Percentiles rank a stretch among this genome's conserved stretches.
Conservation (phyloP, 2,113 vertebrate species). For the Apeltes quadracus region DNA sequence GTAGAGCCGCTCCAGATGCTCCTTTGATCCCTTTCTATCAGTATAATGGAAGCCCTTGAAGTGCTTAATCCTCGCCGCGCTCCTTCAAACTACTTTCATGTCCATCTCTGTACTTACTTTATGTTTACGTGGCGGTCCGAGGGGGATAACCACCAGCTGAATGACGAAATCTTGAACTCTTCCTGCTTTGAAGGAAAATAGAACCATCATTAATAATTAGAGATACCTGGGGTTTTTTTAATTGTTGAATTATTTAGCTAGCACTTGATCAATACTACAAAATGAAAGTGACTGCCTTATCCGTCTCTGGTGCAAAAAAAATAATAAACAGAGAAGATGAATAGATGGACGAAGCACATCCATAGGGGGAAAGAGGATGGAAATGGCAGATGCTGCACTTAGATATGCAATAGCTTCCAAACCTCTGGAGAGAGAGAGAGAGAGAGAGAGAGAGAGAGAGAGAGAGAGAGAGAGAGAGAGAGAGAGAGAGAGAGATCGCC, state of each 20-base stretch:
- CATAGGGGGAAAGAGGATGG: constrained; percentile 8
- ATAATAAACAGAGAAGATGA: constrained; percentile 7
- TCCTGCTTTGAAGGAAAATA: not conserved
- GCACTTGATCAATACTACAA: constrained; percentile 20
- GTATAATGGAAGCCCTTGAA: not conserved
- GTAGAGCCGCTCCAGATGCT: not conserved
- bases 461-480: constrained; percentile 16
- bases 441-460: constrained; percentile 26
- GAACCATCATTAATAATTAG: not conserved
- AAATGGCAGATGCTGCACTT: constrained; percentile 27
- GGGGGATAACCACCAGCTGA: not conserved
- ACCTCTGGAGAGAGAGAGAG: constrained; percentile 10
- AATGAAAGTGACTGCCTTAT: constrained; percentile 14
- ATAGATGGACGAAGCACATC: constrained; percentile 14
- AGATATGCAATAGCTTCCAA: constrained; percentile 35
- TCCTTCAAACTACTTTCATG: constrained; percentile 5
- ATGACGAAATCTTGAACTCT: not conserved
- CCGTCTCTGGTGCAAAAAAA: constrained; percentile 1
- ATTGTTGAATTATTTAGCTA: constrained; percentile 10
- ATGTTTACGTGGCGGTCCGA: not conserved
- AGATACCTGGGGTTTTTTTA: not conserved
- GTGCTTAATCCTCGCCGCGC: not conserved
- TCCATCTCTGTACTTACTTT: not conserved
- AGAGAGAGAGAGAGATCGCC: not conserved
- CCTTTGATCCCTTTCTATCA: not conserved